Evolutionary conservation across 2,888 invertebrate genomes (phyloP), one percentile per base, ranked within the genome.

Genomic region (Ochlodes sylvanus): DNA sequence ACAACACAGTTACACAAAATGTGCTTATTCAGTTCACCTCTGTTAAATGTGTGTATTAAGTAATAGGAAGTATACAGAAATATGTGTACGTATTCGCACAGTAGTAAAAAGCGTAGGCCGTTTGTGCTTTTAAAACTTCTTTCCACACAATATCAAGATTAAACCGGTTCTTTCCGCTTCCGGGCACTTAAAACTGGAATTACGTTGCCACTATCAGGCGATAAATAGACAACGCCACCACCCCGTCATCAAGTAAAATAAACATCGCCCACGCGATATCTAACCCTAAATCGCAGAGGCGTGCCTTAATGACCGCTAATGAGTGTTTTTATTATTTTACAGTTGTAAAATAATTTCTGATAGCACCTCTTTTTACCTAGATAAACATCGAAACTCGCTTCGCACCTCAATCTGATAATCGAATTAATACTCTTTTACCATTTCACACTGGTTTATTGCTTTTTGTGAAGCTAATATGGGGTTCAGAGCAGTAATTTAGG

Each of bases 331-430:
- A 92, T 92, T 92, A 92, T 92, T 93, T 92, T 88, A 90, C 86
- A 88, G 88, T 78, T 85, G 90, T 93, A 88, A 92, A 92, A 92
- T 92, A 91, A 92, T 92, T 92, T 90, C 90, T 90, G 89, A 87
- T 87, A 88, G 87, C 83, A 85, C 90, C 90, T 92, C 90, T 91
- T 92, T 92, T 91, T 90, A 86, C 90, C 87, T 91, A 92, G 93
- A 93, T 92, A 93, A 93, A 92, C 93, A 93, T 93, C 93, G 82
- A 89, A 92, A 90, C 90, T 84, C 92, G 92, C 92, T 93, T 93
- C 90, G 85, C 93, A 92, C 92, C 90, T 92, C 89, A 76, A 92
- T 93, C 93, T 92, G 92, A 92, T 92, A 92, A 92, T 92, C 92
- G 92, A 91, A 92, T 93, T 92, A 92, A 91, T 89, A 82, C 90